Evolutionary conservation across 1,140 invertebrate genomes (phyloP), one percentile per base, ranked within the genome.

Genomic region (Cecropterus lyciades): DNA sequence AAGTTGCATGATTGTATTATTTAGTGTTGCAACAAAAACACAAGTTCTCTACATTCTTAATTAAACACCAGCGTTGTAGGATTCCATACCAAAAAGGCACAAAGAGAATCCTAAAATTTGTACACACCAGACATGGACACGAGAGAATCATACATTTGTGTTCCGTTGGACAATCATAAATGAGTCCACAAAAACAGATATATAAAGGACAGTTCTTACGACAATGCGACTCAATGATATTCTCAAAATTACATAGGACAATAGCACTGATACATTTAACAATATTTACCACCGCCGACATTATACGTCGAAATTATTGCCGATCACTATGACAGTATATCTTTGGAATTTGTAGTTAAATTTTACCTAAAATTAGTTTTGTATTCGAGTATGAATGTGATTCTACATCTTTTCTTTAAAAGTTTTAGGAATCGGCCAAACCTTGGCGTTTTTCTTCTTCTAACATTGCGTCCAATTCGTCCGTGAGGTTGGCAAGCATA

Each of bases 401-500:
- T 65, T 27, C 27, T 30, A 30, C 27, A 30, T 51, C 5, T 64
- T 13, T 51, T 64, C 5, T 64, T 13, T 51, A 62, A 5, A 59
- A 5, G 24, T 83, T 84, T 91, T 90, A 93, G 76, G 93, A 94
- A 81, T 94, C 93, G 59, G 93, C 95, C 65, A 96, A 93, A 46
- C 95, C 96, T 88, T 96, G 96, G 53, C 96, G 94, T 92, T 97
- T 97, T 78, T 98, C 97, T 91, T 97, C 97, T 93, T 98, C 97
- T 72, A 99, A 92, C 97, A 99, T 98, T 66, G 97, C 97, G 89
- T 98, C 98, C 52, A 99, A 92, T 91, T 99, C 97, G 81, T 98
- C 97, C 0, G 97, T 98, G 10, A 99, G 93, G 92, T 98, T 98
- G 55, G 97, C 97, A 64, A 99, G 91, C 98, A 99, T 99, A 87